Evolutionary conservation across 2,888 invertebrate genomes (phyloP).

Genomic region (Megamerina dolium): DNA sequence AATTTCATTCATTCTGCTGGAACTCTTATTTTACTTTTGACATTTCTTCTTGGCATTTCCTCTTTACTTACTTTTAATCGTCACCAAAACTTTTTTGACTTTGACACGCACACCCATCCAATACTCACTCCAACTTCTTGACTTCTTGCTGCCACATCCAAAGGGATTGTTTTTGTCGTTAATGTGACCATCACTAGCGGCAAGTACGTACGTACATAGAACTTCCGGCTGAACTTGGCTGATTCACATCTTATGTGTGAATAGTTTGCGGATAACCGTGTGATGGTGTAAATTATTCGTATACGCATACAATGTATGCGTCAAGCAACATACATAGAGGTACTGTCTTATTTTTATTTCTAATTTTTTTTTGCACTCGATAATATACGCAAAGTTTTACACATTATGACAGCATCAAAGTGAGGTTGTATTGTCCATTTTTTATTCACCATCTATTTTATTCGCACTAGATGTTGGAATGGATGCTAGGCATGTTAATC

Average conservation of each 20-base stretch:
- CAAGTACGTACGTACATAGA: conserved; percentile 8
- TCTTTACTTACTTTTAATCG: conserved; percentile 11
- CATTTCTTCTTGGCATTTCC: conserved; percentile 8
- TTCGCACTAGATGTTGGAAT: no score
- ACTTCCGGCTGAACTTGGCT: conserved; percentile 14
- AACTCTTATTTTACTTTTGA: not conserved
- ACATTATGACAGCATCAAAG: conserved; percentile 19
- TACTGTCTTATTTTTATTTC: no score
- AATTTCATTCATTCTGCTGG: no score
- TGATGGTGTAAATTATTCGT: no score
- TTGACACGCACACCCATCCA: conserved; percentile 6
- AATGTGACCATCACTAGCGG: not conserved
- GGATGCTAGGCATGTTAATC: no score
- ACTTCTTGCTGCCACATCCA: not conserved
- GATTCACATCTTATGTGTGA: conserved; percentile 15
- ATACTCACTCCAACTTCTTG: no score
- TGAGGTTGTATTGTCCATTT: no score
- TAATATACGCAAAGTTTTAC: conserved; percentile 19
- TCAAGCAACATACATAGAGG: no score
- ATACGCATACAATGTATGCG: no score
- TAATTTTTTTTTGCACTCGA: no score
- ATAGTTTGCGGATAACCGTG: conserved; percentile 18
- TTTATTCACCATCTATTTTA: no score
- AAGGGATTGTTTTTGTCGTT: conserved; percentile 2
- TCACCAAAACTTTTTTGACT: conserved; percentile 7